Evolutionary conservation across 2,888 invertebrate genomes (phyloP).

Genomic region (Hecatera dysodea): DNA sequence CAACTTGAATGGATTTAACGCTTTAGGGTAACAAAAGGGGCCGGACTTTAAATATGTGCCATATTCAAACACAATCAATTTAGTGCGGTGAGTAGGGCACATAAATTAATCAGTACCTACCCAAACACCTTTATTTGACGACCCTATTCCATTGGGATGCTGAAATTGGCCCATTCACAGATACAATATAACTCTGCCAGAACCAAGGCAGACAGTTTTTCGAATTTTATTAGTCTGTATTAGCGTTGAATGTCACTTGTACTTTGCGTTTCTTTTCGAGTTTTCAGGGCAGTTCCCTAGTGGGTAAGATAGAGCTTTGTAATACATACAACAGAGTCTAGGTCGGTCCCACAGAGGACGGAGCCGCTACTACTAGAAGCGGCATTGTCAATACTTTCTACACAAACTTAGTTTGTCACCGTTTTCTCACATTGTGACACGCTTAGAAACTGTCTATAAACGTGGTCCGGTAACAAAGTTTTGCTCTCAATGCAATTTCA

Average conservation of each 20-base stretch:
- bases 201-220: constrained; percentile 14
- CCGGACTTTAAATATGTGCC: background rate
- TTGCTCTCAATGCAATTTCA: background rate
- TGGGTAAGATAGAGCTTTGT: constrained; percentile 21
- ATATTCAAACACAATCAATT: constrained; percentile 4
- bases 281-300: constrained; percentile 38
- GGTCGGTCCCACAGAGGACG: background rate
- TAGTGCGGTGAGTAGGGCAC: background rate
- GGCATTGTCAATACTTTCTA: background rate
- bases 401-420: background rate
- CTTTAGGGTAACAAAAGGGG: background rate
- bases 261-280: constrained; percentile 13
- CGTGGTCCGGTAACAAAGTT: background rate
- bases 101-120: constrained; percentile 5
- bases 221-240: constrained; percentile 23
- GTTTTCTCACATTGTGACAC: background rate
- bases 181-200: constrained; percentile 7
- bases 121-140: background rate
- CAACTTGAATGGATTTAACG: background rate
- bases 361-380: background rate
- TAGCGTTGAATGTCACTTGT: constrained; percentile 21
- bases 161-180: constrained; percentile 1
- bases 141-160: background rate
- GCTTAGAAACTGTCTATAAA: background rate
- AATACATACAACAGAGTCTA: constrained; percentile 20